These are phyloP conservation scores for Adelognathus sp. DNA, from an alignment of 2,888 invertebrate species.

Conservation along the genomic window DNA sequence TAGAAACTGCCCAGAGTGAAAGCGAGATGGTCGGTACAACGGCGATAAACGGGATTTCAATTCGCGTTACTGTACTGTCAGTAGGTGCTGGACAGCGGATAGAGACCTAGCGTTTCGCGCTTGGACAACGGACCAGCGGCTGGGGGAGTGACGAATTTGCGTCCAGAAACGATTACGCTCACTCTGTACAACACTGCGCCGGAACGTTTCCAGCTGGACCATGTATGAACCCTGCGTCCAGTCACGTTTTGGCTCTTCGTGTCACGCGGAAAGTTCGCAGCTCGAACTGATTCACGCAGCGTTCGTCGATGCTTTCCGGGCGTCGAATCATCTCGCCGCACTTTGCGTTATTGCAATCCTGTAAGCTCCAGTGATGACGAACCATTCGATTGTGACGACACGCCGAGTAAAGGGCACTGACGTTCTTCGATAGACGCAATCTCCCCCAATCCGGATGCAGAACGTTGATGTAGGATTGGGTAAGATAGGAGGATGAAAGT, in stretches of 20 bases:
- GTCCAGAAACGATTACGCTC: conserved; percentile 27
- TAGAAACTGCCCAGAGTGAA: conserved; percentile 15
- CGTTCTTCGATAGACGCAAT: neutral
- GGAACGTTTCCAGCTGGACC: neutral
- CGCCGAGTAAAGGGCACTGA: neutral
- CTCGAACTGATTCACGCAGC: neutral
- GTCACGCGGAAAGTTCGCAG: neutral
- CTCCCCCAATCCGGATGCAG: no score
- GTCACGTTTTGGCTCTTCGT: neutral
- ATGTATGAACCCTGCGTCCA: neutral
- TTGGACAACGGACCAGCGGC: conserved; percentile 48
- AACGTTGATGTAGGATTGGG: no score
- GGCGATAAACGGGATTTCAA: conserved; percentile 48
- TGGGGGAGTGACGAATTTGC: conserved; percentile 46
- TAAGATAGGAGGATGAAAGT: no score
- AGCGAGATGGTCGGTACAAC: neutral
- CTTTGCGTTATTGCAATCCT: conserved; percentile 9
- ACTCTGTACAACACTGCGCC: neutral
- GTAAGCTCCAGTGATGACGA: neutral
- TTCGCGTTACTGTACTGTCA: conserved; percentile 36
- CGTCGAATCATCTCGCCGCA: neutral
- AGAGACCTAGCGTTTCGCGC: conserved; percentile 10
- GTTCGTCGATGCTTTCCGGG: conserved; percentile 13
- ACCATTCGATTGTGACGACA: neutral
- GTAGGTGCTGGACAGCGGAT: conserved; percentile 23